Conservation (phyloP, 1,140 invertebrate genomes). For the Bursaphelenchus mucronatus region DNA sequence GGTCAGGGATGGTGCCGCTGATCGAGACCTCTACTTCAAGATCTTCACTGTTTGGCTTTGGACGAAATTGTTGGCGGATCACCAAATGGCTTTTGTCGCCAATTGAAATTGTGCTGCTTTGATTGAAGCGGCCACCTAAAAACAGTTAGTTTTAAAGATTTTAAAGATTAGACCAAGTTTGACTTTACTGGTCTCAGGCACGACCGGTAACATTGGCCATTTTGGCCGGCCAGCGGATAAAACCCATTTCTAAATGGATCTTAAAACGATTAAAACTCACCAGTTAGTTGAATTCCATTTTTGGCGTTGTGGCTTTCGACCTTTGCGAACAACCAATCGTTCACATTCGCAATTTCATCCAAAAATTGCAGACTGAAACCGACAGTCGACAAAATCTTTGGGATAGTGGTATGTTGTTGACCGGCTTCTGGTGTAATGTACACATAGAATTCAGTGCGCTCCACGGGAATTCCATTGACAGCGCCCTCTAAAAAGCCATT, state of each 20-base stretch:
- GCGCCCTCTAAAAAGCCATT: conserved; percentile 76
- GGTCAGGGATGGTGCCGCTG: conserved; percentile 71
- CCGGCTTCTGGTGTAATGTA: conserved; percentile 83
- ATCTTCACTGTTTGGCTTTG: conserved; percentile 76
- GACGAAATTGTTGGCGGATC: conserved; percentile 74
- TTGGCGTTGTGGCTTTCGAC: neutral
- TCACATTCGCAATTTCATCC: conserved; percentile 72
- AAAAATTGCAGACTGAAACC: conserved; percentile 77
- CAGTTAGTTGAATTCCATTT: conserved; percentile 32
- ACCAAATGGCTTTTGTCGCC: conserved; percentile 62
- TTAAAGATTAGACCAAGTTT: too few relatives aligned
- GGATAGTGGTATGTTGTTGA: conserved; percentile 83
- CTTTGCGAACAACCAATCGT: conserved; percentile 85
- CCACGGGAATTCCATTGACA: conserved; percentile 74
- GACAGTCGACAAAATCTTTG: conserved; percentile 70
- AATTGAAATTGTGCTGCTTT: conserved; percentile 26
- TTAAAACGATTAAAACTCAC: conserved; percentile 14
- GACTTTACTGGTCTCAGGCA: too few relatives aligned
- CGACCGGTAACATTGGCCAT: too few relatives aligned
- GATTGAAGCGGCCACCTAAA: conserved; percentile 28
- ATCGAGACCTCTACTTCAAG: conserved; percentile 71
- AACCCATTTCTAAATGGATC: neutral
- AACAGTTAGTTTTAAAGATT: too few relatives aligned
- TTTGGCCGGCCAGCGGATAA: too few relatives aligned
- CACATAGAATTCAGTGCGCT: conserved; percentile 77